phyloP scores from a whole-genome alignment of 2,113 vertebrate genomes.

The Asarcornis scutulata region DNA sequence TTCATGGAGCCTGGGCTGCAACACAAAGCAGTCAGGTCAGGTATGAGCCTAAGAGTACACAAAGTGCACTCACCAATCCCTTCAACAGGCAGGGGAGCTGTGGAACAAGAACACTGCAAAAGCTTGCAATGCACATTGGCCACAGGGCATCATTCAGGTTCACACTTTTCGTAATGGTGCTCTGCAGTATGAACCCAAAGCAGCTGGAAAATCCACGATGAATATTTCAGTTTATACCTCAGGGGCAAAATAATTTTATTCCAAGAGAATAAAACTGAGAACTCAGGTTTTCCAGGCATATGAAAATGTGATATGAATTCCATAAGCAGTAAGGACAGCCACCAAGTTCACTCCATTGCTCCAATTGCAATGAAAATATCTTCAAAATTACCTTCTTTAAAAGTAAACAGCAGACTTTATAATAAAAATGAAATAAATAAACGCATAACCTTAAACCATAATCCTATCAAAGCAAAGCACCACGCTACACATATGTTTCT shows the following conservation, averaged over 20 bases:
- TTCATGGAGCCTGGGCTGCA: not conserved
- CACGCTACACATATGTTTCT: not conserved
- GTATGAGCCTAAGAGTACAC: fast-evolving
- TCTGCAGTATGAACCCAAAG: not conserved
- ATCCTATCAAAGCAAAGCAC: not conserved
- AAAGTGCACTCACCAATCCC: not conserved
- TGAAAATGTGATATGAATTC: not conserved
- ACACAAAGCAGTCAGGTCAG: not conserved
- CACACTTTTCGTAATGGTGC: not conserved
- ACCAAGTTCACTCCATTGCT: not conserved
- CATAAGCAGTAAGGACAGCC: not conserved
- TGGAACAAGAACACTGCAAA: fast-evolving
- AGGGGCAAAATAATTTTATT: not conserved
- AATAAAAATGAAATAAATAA: not conserved
- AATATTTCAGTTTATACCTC: not conserved
- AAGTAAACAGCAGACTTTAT: not conserved
- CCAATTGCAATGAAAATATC: not conserved
- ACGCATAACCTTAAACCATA: not conserved
- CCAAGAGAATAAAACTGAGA: not conserved
- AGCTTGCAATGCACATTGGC: not conserved
- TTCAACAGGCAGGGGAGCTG: not conserved
- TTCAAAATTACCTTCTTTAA: not conserved
- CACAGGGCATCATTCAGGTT: not conserved
- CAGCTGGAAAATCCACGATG: not conserved
- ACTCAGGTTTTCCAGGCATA: not conserved